These are phyloP conservation scores for Perizoma flavofasciatum DNA, from an alignment of 2,888 invertebrate species.

Conservation along the genomic window DNA sequence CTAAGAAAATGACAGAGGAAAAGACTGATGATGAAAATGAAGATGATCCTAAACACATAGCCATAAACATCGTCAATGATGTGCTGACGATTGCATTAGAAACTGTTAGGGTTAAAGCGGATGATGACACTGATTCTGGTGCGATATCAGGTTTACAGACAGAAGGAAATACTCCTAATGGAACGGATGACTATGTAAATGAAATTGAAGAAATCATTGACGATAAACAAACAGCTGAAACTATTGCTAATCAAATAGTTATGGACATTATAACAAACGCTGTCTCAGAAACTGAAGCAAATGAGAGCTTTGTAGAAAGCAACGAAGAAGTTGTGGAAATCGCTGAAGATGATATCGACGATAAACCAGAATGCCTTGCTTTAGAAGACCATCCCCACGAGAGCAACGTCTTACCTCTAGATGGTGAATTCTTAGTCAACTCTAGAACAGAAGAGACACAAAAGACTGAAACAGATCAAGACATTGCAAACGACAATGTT, in stretches of 20 bases:
- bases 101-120: slow-evolving; percentile 71
- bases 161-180: slow-evolving; percentile 77
- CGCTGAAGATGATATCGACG: slow-evolving; percentile 33
- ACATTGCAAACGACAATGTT: slow-evolving; percentile 62
- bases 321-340: slow-evolving; percentile 32
- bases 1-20: slow-evolving; percentile 67
- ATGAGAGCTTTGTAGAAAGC: slow-evolving; percentile 29
- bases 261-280: slow-evolving; percentile 64
- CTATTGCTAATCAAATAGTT: slow-evolving; percentile 66
- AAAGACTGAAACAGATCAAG: slow-evolving; percentile 50
- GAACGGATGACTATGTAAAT: slow-evolving; percentile 73
- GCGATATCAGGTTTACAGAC: slow-evolving; percentile 76
- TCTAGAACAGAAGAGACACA: slow-evolving; percentile 56
- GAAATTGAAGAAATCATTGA: slow-evolving; percentile 71
- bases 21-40: slow-evolving; percentile 66
- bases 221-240: slow-evolving; percentile 63
- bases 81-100: slow-evolving; percentile 76
- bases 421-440: slow-evolving; percentile 74
- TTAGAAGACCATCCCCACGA: slow-evolving; percentile 70
- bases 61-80: slow-evolving; percentile 78
- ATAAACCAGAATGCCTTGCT: slow-evolving; percentile 52
- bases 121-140: slow-evolving; percentile 77
- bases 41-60: slow-evolving; percentile 72
- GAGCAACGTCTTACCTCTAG: slow-evolving; percentile 73
- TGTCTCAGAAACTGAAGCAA: slow-evolving; percentile 54